A percentile compares a stretch with the other conserved stretches of the same genome.
Evolutionary conservation across 2,888 invertebrate species (phyloP).

Genomic region (Endotricha flammealis): DNA sequence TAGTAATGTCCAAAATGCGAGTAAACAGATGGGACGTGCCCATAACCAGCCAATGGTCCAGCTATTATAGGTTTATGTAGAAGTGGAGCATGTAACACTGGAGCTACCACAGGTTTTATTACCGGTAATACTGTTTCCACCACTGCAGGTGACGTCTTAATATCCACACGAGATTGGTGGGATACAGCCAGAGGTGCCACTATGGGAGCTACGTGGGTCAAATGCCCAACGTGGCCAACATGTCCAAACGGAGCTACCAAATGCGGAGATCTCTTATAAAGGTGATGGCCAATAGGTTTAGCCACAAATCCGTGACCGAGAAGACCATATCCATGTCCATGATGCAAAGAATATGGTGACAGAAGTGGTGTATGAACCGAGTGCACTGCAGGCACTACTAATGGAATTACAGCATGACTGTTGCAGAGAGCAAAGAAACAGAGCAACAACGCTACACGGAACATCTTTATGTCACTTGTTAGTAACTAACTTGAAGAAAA

Average conservation of each 20-base stretch:
- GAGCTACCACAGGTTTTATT: constrained; percentile 39
- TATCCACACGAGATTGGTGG: constrained; percentile 73
- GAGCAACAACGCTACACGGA: constrained; percentile 35
- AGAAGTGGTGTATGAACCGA: constrained; percentile 36
- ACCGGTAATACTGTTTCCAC: constrained; percentile 35
- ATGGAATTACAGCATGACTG: constrained; percentile 45
- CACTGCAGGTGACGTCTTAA: constrained; percentile 50
- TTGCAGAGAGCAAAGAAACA: constrained; percentile 41
- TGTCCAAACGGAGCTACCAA: constrained; percentile 32
- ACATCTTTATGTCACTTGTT: constrained; percentile 46
- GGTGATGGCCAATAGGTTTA: constrained; percentile 39
- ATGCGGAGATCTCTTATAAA: constrained; percentile 56
- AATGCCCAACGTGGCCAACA: constrained; percentile 23
- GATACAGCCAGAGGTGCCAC: constrained; percentile 65
- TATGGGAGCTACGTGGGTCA: constrained; percentile 31
- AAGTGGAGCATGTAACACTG: constrained; percentile 38
- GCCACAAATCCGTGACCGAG: constrained; percentile 21
- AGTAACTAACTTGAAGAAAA: constrained; percentile 18
- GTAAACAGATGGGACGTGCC: constrained; percentile 21
- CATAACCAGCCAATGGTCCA: constrained; percentile 20
- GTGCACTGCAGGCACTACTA: constrained; percentile 37
- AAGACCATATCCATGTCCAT: constrained; percentile 28
- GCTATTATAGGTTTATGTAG: constrained; percentile 19
- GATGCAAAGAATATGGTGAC: constrained; percentile 28
- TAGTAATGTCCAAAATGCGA: constrained; percentile 40